phyloP scores from a whole-genome alignment of 2,113 vertebrate species.

The Erythrolamprus reginae region DNA sequence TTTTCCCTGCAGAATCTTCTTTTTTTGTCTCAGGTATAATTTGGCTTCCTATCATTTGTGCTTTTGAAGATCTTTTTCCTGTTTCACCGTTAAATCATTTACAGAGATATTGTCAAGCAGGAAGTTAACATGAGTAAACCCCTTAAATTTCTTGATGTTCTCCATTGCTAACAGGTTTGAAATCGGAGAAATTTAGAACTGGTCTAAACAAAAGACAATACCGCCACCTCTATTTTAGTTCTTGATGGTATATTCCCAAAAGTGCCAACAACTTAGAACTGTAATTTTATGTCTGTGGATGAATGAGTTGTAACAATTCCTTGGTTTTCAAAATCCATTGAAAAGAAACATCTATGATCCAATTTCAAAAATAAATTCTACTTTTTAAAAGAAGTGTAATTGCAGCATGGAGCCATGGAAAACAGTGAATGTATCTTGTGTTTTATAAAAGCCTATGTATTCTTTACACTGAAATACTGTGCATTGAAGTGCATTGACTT shows the following conservation, averaged over 20 bases:
- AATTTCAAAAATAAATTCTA: conserved; percentile 43
- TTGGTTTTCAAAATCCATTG: conserved; percentile 55
- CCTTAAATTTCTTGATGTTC: neutral
- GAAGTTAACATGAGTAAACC: neutral
- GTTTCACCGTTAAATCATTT: neutral
- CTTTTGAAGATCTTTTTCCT: neutral
- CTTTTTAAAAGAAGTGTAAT: conserved; percentile 45
- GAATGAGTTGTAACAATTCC: conserved; percentile 28
- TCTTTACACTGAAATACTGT: conserved; percentile 45
- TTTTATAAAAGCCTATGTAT: conserved; percentile 54
- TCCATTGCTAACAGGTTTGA: conserved; percentile 19
- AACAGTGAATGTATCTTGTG: conserved; percentile 43
- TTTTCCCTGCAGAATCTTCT: neutral
- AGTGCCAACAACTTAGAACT: conserved; percentile 29
- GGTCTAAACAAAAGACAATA: conserved; percentile 29
- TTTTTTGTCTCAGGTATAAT: neutral
- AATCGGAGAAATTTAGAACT: conserved; percentile 26
- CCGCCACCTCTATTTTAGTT: neutral
- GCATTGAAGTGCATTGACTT: conserved; percentile 25
- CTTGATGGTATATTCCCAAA: conserved; percentile 22
- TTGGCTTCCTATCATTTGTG: neutral
- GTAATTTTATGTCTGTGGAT: conserved; percentile 2
- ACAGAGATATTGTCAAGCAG: neutral
- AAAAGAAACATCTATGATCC: conserved; percentile 37
- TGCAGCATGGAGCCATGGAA: conserved; percentile 29